These are phyloP conservation scores for Rhinogobio ventralis DNA, from an alignment of 2,797 vertebrate species.

Conservation along the genomic window DNA sequence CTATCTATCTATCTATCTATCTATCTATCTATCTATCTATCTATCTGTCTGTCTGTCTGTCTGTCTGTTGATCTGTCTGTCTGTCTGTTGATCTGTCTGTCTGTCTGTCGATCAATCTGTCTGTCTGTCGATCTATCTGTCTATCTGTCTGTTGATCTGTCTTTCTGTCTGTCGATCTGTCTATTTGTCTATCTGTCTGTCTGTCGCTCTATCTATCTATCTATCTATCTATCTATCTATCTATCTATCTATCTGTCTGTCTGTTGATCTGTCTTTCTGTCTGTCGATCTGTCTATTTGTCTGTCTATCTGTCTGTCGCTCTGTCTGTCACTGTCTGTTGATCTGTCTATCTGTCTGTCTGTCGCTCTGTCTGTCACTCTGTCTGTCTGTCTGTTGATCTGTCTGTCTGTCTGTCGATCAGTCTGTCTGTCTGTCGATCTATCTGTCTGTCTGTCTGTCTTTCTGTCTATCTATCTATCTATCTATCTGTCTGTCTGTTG, in stretches of 20 bases:
- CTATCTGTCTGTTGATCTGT: not conserved
- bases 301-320: no score
- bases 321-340: not conserved
- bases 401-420: not conserved
- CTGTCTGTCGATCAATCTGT: accelerated
- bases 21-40: not conserved
- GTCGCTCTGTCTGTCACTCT: no score
- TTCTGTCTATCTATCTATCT: not conserved
- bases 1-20: not conserved
- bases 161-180: not conserved
- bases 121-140: not conserved
- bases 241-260: no score
- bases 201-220: not conserved
- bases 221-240: not conserved
- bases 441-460: not conserved
- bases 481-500: not conserved
- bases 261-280: not conserved
- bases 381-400: no score
- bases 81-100: not conserved
- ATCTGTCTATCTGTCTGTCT: no score
- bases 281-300: no score
- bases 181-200: not conserved
- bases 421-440: not conserved
- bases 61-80: accelerated
- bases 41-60: accelerated